Evolutionary conservation across 2,888 invertebrate species (phyloP).

Genomic region (Vesta saturnalis): DNA sequence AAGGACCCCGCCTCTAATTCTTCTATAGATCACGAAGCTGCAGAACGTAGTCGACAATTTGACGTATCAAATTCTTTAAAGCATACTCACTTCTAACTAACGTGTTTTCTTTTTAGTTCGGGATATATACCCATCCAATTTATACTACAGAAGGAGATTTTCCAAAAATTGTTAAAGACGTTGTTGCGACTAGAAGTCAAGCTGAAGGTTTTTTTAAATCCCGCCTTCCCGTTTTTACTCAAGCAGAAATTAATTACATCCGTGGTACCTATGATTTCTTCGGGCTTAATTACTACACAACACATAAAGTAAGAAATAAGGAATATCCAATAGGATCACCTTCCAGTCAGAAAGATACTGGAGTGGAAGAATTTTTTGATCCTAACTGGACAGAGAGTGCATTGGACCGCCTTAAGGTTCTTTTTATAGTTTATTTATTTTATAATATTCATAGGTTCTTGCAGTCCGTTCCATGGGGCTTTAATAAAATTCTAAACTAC

Average conservation of each 20-base stretch:
- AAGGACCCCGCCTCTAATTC: conserved; percentile 17
- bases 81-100: not conserved
- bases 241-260: conserved; percentile 60
- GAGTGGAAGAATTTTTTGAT: too few relatives aligned
- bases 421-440: too few relatives aligned
- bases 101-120: conserved; percentile 50
- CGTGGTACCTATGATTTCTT: conserved; percentile 64
- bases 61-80: conserved; percentile 17
- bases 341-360: too few relatives aligned
- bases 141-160: conserved; percentile 40
- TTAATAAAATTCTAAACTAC: too few relatives aligned
- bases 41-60: conserved; percentile 25
- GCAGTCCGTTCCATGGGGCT: too few relatives aligned
- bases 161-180: conserved; percentile 55
- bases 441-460: too few relatives aligned
- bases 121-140: conserved; percentile 67
- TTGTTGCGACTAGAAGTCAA: conserved; percentile 66
- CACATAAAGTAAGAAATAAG: too few relatives aligned
- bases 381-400: too few relatives aligned
- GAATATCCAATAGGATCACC: too few relatives aligned
- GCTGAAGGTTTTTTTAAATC: conserved; percentile 67
- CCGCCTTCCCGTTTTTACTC: conserved; percentile 67
- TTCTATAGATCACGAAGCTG: conserved; percentile 15
- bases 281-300: conserved; percentile 64
- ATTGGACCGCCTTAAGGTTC: too few relatives aligned